Conservation (phyloP, 2,113 vertebrate genomes). For the Microcebus tavaratra region DNA sequence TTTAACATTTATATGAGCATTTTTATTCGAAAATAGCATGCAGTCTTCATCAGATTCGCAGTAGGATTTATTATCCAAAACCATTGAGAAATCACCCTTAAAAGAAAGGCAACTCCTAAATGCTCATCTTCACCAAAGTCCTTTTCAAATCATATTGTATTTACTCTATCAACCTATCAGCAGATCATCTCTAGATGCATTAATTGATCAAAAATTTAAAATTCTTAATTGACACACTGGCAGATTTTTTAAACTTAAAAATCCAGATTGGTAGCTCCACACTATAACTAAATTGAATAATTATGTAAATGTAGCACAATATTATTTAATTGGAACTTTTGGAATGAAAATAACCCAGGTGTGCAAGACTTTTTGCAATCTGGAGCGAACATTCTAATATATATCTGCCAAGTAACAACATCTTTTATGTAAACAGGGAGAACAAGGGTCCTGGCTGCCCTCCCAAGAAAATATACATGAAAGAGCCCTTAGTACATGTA, state of each 20-base stretch:
- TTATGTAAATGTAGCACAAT: slow-evolving; percentile 49
- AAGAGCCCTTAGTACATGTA: not conserved
- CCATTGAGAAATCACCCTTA: not conserved
- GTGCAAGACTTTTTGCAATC: slow-evolving; percentile 39
- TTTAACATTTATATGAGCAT: not conserved
- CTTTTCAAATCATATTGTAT: not conserved
- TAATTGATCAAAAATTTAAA: not conserved
- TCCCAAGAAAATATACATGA: not conserved
- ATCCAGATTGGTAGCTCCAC: slow-evolving; percentile 5
- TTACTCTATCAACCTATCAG: not conserved
- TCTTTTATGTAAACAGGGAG: not conserved
- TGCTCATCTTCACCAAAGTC: not conserved
- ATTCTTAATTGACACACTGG: not conserved
- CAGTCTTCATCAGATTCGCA: not conserved
- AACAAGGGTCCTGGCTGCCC: not conserved
- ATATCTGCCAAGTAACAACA: slow-evolving; percentile 27
- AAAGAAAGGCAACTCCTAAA: not conserved
- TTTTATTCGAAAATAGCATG: not conserved
- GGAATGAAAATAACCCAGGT: slow-evolving; percentile 59
- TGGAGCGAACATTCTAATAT: not conserved
- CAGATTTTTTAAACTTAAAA: not conserved
- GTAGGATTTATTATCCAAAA: not conserved
- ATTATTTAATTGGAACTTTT: slow-evolving; percentile 62
- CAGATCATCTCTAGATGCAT: not conserved
- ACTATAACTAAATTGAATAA: slow-evolving; percentile 52